phyloP scores from a whole-genome alignment of 2,888 invertebrate genomes.

The Cryptophagus acutangulus region DNA sequence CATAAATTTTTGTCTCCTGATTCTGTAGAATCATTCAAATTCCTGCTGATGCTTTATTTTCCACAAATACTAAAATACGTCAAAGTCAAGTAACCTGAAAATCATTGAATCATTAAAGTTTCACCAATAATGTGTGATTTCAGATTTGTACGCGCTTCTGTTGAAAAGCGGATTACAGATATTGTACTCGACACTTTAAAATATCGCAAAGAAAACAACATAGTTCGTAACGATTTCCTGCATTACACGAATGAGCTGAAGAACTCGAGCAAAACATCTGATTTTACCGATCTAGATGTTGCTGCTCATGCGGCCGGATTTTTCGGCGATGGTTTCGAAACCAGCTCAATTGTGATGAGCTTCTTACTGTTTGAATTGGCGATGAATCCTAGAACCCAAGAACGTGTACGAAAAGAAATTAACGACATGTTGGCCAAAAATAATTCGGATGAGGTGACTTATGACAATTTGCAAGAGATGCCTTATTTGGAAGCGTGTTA shows the following conservation, averaged over 20 bases:
- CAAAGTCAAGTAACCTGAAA: constrained; percentile 13
- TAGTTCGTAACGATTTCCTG: constrained; percentile 46
- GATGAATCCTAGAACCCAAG: constrained; percentile 46
- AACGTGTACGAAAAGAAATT: constrained; percentile 46
- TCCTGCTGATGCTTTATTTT: constrained; percentile 8
- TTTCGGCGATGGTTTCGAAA: constrained; percentile 53
- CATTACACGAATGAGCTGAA: constrained; percentile 42
- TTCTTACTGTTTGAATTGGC: constrained; percentile 51
- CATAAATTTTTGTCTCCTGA: constrained; percentile 22
- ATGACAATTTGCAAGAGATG: constrained; percentile 50
- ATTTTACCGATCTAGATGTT: constrained; percentile 47
- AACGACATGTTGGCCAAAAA: constrained; percentile 36
- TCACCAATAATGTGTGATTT: no score
- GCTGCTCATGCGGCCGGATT: constrained; percentile 54
- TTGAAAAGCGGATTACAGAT: constrained; percentile 36
- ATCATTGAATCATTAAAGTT: constrained; percentile 4
- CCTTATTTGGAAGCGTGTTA: constrained; percentile 50
- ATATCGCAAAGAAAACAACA: constrained; percentile 41
- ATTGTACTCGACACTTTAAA: constrained; percentile 40
- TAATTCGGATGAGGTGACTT: constrained; percentile 45
- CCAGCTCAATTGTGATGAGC: constrained; percentile 50
- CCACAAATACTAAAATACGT: constrained; percentile 16
- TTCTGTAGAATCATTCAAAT: constrained; percentile 1
- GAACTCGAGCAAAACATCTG: constrained; percentile 9
- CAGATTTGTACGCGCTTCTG: constrained; percentile 38